Conservation (phyloP, 2,888 invertebrate species). For the Eutolmus rufibarbis region DNA sequence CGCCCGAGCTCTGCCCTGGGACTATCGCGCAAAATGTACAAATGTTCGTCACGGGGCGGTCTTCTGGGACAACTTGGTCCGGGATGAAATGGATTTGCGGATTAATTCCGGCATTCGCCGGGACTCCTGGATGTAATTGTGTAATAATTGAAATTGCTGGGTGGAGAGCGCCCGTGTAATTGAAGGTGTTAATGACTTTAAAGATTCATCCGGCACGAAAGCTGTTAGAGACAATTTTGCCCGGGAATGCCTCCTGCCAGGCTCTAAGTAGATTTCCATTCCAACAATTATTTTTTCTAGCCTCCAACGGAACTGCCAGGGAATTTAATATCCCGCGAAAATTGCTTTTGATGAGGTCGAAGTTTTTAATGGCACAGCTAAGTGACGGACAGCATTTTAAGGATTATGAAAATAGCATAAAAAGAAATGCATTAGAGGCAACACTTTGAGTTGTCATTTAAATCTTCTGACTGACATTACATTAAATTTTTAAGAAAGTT, state of each 20-base stretch:
- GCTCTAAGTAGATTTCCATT: background rate
- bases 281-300: background rate
- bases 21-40: background rate
- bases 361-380: background rate
- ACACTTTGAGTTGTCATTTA: no score
- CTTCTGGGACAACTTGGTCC: background rate
- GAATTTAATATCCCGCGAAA: background rate
- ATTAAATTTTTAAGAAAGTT: no score
- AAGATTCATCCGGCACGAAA: background rate
- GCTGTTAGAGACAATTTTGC: background rate
- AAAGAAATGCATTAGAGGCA: background rate
- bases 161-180: background rate
- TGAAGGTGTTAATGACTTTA: background rate
- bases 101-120: background rate
- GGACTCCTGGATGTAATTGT: background rate
- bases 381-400: background rate
- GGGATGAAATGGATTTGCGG: slow-evolving; percentile 15
- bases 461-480: no score
- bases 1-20: background rate
- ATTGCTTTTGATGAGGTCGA: background rate
- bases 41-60: background rate
- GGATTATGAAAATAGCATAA: background rate
- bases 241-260: background rate
- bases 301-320: background rate
- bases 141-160: slow-evolving; percentile 21